Evolutionary conservation across 1,140 invertebrate species (phyloP).

Genomic region (Lutraria rhynchaena): DNA sequence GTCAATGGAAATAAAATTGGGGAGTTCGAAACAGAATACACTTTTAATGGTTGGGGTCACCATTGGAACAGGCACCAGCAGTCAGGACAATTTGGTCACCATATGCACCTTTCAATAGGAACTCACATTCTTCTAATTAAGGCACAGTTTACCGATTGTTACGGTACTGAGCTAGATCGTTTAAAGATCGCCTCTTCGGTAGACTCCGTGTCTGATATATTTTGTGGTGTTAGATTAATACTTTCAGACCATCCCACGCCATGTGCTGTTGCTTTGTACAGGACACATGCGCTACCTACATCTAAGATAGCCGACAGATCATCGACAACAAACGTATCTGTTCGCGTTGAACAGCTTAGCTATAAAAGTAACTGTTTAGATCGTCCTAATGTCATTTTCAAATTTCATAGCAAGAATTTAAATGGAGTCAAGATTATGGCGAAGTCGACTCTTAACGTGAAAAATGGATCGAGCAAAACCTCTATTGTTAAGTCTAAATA

Average conservation of each 20-base stretch:
- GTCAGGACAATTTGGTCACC: neutral
- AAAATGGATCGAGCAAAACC: neutral
- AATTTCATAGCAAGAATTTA: conserved; percentile 23
- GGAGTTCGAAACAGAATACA: conserved; percentile 2
- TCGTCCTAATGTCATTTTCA: conserved; percentile 23
- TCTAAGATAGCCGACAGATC: too few species aligned
- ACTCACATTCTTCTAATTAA: neutral
- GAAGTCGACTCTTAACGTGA: neutral
- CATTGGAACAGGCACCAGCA: conserved; percentile 11
- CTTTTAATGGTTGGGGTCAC: conserved; percentile 3
- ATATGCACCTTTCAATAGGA: neutral
- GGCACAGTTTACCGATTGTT: conserved; percentile 5
- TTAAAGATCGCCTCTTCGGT: neutral
- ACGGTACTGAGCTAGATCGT: conserved; percentile 12
- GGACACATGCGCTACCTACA: too few species aligned
- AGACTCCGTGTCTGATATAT: too few species aligned
- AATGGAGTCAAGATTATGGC: conserved; percentile 8
- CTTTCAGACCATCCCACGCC: too few species aligned
- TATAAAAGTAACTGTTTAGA: conserved; percentile 36
- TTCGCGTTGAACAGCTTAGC: conserved; percentile 24
- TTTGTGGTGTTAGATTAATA: too few species aligned
- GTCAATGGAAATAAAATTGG: neutral
- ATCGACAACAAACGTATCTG: neutral
- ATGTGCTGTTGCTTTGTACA: too few species aligned
- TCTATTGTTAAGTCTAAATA: neutral